Percentiles rank a stretch among this genome's conserved stretches.
Evolutionary conservation across 2,797 vertebrate species (phyloP).

Genomic region (Danio kyathit): DNA sequence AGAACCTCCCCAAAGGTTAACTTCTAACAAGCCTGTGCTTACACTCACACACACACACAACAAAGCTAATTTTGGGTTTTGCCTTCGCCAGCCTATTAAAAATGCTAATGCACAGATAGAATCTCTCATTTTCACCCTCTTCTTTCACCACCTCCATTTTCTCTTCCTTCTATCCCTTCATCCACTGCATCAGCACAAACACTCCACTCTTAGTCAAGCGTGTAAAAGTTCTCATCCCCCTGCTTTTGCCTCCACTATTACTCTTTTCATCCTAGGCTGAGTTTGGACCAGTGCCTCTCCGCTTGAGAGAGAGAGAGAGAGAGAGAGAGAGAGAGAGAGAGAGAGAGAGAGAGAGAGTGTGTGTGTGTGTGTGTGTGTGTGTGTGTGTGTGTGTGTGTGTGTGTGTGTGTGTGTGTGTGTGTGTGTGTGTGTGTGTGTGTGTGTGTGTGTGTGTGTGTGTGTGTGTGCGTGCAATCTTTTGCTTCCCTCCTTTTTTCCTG

Average conservation of each 20-base stretch:
- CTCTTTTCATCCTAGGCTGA: constrained; percentile 53
- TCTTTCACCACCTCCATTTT: not conserved
- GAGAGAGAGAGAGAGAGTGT: too few relatives aligned
- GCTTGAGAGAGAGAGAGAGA: not conserved
- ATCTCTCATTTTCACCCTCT: not conserved
- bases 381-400: too few relatives aligned
- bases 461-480: too few relatives aligned
- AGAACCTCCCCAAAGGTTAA: constrained; percentile 42
- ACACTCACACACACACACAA: not conserved
- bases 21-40: constrained; percentile 25
- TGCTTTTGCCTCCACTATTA: constrained; percentile 43
- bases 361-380: too few relatives aligned
- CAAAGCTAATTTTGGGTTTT: constrained; percentile 25
- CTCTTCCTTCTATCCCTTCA: not conserved
- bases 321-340: too few relatives aligned
- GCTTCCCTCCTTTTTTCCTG: too few relatives aligned
- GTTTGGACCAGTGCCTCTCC: constrained; percentile 42
- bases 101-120: constrained; percentile 20
- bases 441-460: too few relatives aligned
- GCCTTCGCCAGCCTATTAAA: constrained; percentile 6
- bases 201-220: constrained; percentile 23
- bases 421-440: too few relatives aligned
- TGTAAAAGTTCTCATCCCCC: constrained; percentile 24
- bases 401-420: too few relatives aligned
- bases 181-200: constrained; percentile 26